These are phyloP conservation scores for Syngnathoides biaculeatus DNA, from an alignment of 2,113 vertebrate genomes.

Conservation along the genomic window DNA sequence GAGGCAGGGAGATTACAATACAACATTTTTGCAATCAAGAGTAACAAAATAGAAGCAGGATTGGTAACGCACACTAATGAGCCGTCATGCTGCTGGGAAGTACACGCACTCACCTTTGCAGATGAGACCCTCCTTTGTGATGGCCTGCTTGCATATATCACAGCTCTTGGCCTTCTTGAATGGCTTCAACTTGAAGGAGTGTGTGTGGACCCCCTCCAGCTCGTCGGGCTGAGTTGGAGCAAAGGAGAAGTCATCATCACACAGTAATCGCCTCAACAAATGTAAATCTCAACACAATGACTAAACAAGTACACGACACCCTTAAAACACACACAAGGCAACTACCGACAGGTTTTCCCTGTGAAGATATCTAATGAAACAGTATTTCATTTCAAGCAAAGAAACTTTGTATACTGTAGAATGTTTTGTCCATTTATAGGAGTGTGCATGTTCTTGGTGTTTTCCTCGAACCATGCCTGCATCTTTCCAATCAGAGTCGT, in stretches of 20 bases:
- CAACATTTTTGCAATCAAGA: neutral
- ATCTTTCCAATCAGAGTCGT: neutral
- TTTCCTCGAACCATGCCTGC: constrained; percentile 23
- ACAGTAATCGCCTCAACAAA: neutral
- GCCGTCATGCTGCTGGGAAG: neutral
- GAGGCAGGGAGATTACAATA: neutral
- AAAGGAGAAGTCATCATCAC: constrained; percentile 11
- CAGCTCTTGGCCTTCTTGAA: constrained; percentile 95
- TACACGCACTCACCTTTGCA: constrained; percentile 89
- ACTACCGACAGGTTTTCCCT: constrained; percentile 47
- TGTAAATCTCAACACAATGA: neutral
- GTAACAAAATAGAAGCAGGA: neutral
- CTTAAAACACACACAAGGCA: neutral
- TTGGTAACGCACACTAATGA: neutral
- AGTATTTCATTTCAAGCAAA: neutral
- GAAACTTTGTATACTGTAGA: neutral
- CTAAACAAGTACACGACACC: neutral
- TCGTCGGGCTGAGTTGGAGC: constrained; percentile 81
- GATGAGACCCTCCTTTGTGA: constrained; percentile 88
- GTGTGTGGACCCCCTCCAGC: constrained; percentile 83
- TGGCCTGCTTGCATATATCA: constrained; percentile 89
- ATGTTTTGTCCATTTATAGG: neutral
- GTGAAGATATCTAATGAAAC: constrained; percentile 60
- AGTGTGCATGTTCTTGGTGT: neutral
- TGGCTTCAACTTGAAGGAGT: constrained; percentile 89